Evolutionary conservation across 2,113 vertebrate species (phyloP), one percentile per base, ranked within the genome.

Genomic region (Amblyornis subalaris): DNA sequence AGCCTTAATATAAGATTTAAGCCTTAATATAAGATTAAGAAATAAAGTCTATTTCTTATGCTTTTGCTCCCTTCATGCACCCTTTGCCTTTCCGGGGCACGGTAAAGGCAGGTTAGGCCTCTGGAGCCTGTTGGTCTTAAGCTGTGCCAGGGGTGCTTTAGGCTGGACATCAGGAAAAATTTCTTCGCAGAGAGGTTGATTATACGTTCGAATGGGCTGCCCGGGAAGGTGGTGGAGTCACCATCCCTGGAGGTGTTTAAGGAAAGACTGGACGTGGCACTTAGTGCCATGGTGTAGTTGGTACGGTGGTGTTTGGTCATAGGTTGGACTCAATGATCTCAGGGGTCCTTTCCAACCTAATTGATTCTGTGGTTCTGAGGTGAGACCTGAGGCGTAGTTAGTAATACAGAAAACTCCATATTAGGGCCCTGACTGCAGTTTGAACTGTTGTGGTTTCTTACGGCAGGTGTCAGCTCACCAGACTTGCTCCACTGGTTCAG

Each of bases 51-150:
- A 9, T 50, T 48, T 40, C 7, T 75, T 28, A 14, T 2, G 12
- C 3, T 53, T 53, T 5, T 53, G 3, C 20, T 48, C 21, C 44
- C 9, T n/a, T 22, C 10, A 1, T 0, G 3, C 7, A 44, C 0
- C 1, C 10, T 7, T 51, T 16, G 14, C 19, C 13, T 36, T 45
- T 55, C 23, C 9, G 53, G 25, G 29, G 8, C 0, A 8, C 25
- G 33, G 3, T 18, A 2, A 7, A 3, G 75, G 69, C 16, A 33
- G 33, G 9, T 6, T 20, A 26, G 70, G 24, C n/a, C 76, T 47
- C 23, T 0, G 0, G 9, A 17, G 36, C 55, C 26, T 44, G 8
- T 11, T n/a, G 65, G 6, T 35, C 28, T 45, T 51, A 36, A 58
- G 7, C 23, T 69, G n/a, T 4, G 2, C 11, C 14, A 26, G 17